Evolutionary conservation across 2,113 vertebrate genomes (phyloP).

Genomic region (Phyllostomus hastatus): DNA sequence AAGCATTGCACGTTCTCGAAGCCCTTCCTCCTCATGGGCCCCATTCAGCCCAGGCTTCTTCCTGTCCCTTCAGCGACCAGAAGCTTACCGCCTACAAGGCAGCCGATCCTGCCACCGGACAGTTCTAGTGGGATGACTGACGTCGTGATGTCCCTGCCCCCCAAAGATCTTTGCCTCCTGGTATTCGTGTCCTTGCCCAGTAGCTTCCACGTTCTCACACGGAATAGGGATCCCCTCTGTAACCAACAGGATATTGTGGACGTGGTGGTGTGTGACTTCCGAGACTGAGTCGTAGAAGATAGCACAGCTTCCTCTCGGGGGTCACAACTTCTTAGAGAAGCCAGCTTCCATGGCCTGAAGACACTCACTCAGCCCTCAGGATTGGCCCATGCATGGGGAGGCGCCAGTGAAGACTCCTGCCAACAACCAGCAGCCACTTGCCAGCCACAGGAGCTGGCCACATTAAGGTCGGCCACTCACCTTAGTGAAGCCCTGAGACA

Average conservation of each 20-base stretch:
- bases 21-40: neutral
- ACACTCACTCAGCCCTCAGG: neutral
- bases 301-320: neutral
- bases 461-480: neutral
- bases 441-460: neutral
- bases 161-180: neutral
- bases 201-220: neutral
- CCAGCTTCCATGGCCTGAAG: neutral
- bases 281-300: neutral
- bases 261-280: neutral
- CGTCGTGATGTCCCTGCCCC: neutral
- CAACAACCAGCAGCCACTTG: neutral
- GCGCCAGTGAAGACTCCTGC: neutral
- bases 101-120: neutral
- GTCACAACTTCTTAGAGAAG: neutral
- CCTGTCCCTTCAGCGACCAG: neutral
- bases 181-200: neutral
- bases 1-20: neutral
- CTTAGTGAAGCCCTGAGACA: neutral
- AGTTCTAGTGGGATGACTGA: neutral
- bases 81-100: neutral
- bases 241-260: neutral
- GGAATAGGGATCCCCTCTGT: neutral
- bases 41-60: neutral
- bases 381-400: fast-evolving